Evolutionary conservation across 2,888 invertebrate genomes (phyloP).

Genomic region (Cordylochernes scorpioides): DNA sequence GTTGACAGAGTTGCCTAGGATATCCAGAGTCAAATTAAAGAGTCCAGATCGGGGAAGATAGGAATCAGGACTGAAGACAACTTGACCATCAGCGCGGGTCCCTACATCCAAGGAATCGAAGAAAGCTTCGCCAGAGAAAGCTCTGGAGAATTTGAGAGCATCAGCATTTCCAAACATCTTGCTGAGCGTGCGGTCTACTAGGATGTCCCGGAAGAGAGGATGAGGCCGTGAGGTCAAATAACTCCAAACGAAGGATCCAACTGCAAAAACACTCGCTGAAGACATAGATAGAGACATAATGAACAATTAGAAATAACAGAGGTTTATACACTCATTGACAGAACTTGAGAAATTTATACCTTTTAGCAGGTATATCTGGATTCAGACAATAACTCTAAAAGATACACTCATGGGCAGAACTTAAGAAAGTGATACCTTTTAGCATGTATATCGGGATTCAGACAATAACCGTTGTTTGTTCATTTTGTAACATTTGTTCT

Average conservation of each 20-base stretch:
- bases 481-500: no score
- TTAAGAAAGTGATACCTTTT: no score
- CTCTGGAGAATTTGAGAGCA: slow-evolving; percentile 63
- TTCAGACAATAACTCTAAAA: no score
- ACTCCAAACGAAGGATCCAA: slow-evolving; percentile 78
- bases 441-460: no score
- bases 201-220: slow-evolving; percentile 57
- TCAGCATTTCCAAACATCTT: slow-evolving; percentile 44
- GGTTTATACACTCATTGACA: no score
- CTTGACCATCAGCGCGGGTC: slow-evolving; percentile 48
- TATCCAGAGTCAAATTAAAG: slow-evolving; percentile 51
- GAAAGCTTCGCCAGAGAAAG: slow-evolving; percentile 58
- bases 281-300: background rate
- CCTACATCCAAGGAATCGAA: slow-evolving; percentile 64
- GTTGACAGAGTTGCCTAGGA: slow-evolving; percentile 73
- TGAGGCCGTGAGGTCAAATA: slow-evolving; percentile 43
- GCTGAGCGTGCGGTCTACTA: slow-evolving; percentile 49
- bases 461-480: no score
- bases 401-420: no score
- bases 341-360: no score
- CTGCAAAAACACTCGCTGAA: slow-evolving; percentile 13
- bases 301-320: no score
- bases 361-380: no score
- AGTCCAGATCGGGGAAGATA: slow-evolving; percentile 51
- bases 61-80: slow-evolving; percentile 41